Percentiles rank a stretch among this genome's conserved stretches.
These are phyloP conservation scores for Dicranocentrus wangi DNA, from an alignment of 2,888 invertebrate genomes.

Conservation along the genomic window DNA sequence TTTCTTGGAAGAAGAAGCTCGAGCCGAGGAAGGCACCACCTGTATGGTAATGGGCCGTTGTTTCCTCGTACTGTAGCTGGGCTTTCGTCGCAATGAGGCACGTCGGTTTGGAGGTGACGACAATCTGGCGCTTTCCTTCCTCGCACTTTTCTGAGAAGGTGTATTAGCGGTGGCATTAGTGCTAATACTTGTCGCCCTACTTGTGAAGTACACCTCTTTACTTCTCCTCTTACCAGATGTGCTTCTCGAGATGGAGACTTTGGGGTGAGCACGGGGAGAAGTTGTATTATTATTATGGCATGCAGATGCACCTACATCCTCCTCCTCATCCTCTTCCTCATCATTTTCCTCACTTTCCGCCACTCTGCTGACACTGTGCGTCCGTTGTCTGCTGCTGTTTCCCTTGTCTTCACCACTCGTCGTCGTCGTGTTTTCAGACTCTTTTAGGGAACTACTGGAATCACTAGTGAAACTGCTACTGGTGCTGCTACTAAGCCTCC, in stretches of 20 bases:
- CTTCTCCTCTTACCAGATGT: conserved; percentile 8
- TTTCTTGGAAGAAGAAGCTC: not conserved
- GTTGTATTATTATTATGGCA: not conserved
- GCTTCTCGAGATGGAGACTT: not conserved
- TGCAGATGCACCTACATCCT: conserved; percentile 15
- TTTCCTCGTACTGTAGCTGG: conserved; percentile 32
- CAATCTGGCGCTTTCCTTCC: not conserved
- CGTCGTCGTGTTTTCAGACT: conserved; percentile 27
- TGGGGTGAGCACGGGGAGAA: too few species aligned
- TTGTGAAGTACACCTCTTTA: conserved; percentile 26
- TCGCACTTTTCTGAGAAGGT: conserved; percentile 3
- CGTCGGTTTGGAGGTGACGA: conserved; percentile 12
- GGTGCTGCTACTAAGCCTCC: conserved; percentile 52
- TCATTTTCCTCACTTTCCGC: conserved; percentile 8
- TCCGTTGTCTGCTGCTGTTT: conserved; percentile 13
- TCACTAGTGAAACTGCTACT: conserved; percentile 21
- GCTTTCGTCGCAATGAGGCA: conserved; percentile 15
- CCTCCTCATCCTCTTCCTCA: not conserved
- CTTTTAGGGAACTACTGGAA: conserved; percentile 22
- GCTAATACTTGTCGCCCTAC: conserved; percentile 29
- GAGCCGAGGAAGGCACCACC: conserved; percentile 14
- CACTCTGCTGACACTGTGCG: not conserved
- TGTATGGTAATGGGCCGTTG: conserved; percentile 34
- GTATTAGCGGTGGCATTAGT: conserved; percentile 13
- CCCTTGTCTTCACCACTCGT: conserved; percentile 23